A percentile compares a stretch with the other conserved stretches of the same genome.
phyloP scores from a whole-genome alignment of 2,113 vertebrate species.

The Sylvia atricapilla region DNA sequence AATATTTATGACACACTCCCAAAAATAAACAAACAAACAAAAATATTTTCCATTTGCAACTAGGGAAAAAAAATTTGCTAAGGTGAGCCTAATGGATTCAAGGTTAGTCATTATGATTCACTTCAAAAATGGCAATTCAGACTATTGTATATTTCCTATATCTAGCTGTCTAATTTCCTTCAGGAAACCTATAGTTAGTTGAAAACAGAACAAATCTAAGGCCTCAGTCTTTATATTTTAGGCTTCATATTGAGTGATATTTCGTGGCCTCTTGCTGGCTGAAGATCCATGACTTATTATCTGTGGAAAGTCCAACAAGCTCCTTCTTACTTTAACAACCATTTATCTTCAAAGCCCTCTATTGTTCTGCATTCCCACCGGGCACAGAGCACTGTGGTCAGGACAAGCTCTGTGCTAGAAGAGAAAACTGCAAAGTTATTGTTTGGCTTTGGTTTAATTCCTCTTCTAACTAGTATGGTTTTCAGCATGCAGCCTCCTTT shows the following conservation, averaged over 20 bases:
- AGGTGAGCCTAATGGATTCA: neutral
- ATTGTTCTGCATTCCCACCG: neutral
- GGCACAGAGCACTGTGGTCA: neutral
- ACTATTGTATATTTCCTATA: slow-evolving; percentile 4
- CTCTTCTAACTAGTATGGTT: neutral
- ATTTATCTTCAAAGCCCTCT: slow-evolving; percentile 13
- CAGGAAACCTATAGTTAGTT: neutral
- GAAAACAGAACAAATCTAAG: neutral
- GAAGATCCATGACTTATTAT: neutral
- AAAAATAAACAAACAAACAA: neutral
- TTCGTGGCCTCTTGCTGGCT: slow-evolving; percentile 33
- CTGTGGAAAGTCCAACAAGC: neutral
- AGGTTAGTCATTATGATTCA: slow-evolving; percentile 27
- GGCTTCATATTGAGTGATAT: neutral
- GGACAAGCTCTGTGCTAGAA: neutral
- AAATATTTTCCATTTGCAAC: neutral
- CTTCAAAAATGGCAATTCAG: neutral
- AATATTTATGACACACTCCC: neutral
- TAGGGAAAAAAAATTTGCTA: neutral
- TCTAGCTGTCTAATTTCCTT: slow-evolving; percentile 24
- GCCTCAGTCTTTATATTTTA: neutral
- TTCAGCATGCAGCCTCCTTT: slow-evolving; percentile 14
- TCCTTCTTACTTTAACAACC: neutral
- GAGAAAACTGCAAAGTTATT: slow-evolving; percentile 9
- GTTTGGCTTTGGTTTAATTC: slow-evolving; percentile 26